Conservation (phyloP, 2,113 vertebrate species). For the Micromys minutus region DNA sequence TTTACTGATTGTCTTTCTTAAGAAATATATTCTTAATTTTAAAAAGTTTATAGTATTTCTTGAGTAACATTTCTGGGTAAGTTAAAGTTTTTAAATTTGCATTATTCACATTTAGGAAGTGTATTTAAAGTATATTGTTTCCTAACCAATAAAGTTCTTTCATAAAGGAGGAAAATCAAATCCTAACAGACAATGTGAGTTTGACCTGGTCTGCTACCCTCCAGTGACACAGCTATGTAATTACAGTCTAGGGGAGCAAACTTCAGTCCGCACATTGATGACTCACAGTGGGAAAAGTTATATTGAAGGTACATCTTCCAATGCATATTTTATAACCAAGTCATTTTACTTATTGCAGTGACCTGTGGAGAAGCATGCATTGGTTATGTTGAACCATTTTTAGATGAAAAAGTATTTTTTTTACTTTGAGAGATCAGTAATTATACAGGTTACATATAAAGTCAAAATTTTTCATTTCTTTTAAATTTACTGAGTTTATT, state of each 20-base stretch:
- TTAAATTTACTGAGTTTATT: constrained; percentile 35
- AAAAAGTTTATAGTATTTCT: not conserved
- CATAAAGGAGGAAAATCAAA: constrained; percentile 51
- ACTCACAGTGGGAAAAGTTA: constrained; percentile 64
- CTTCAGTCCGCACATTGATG: constrained; percentile 70
- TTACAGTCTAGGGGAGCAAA: constrained; percentile 47
- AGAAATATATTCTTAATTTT: not conserved
- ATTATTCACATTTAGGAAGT: constrained; percentile 22
- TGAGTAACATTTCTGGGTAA: not conserved
- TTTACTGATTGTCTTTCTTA: constrained; percentile 5
- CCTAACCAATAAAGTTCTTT: constrained; percentile 15
- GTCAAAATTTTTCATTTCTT: constrained; percentile 37
- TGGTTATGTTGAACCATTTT: constrained; percentile 57
- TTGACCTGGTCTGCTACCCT: constrained; percentile 50
- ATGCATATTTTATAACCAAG: constrained; percentile 68
- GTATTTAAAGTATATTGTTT: constrained; percentile 42
- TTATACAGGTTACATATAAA: not conserved
- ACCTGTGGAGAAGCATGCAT: constrained; percentile 3
- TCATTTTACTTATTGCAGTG: constrained; percentile 74
- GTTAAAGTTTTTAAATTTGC: not conserved
- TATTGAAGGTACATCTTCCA: constrained; percentile 71
- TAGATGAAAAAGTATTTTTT: not conserved
- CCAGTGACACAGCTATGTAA: constrained; percentile 65
- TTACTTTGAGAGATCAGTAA: constrained; percentile 42
- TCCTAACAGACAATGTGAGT: not conserved